Conservation (phyloP, 2,113 vertebrate genomes). For the Xiphophorus couchianus region DNA sequence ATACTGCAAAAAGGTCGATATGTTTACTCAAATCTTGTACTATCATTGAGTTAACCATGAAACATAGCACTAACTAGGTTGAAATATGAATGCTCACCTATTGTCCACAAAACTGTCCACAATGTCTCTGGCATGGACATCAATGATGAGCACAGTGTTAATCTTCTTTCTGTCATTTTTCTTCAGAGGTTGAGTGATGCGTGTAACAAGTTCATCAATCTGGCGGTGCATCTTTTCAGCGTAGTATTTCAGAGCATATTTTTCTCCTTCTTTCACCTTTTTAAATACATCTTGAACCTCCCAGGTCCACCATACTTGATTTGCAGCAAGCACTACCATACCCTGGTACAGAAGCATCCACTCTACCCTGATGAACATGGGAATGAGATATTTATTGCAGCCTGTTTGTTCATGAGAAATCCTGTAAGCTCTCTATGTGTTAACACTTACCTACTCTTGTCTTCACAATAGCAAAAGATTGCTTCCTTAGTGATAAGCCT, state of each 20-base stretch:
- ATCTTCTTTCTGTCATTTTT: conserved; percentile 92
- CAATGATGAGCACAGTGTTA: conserved; percentile 95
- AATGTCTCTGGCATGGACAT: conserved; percentile 95
- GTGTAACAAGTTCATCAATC: conserved; percentile 89
- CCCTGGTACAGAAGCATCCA: conserved; percentile 97
- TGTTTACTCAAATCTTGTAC: not conserved
- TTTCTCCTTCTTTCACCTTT: conserved; percentile 85
- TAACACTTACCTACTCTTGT: conserved; percentile 84
- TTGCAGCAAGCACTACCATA: conserved; percentile 94
- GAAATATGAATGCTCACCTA: conserved; percentile 59
- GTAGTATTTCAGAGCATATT: conserved; percentile 87
- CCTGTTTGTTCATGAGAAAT: not conserved
- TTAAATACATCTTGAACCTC: conserved; percentile 92
- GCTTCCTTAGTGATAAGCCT: conserved; percentile 94
- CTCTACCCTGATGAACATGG: conserved; percentile 82
- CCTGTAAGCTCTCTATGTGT: not conserved
- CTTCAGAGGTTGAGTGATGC: conserved; percentile 84
- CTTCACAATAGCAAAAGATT: conserved; percentile 89
- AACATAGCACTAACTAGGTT: not conserved
- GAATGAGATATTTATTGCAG: not conserved
- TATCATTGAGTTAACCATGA: not conserved
- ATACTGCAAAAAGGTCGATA: conserved; percentile 78
- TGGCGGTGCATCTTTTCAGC: conserved; percentile 90
- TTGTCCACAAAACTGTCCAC: conserved; percentile 89
- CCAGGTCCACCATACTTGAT: conserved; percentile 99